These are phyloP conservation scores for Phrynocephalus guinanensis DNA, from an alignment of 2,797 vertebrate genomes.

Conservation along the genomic window DNA sequence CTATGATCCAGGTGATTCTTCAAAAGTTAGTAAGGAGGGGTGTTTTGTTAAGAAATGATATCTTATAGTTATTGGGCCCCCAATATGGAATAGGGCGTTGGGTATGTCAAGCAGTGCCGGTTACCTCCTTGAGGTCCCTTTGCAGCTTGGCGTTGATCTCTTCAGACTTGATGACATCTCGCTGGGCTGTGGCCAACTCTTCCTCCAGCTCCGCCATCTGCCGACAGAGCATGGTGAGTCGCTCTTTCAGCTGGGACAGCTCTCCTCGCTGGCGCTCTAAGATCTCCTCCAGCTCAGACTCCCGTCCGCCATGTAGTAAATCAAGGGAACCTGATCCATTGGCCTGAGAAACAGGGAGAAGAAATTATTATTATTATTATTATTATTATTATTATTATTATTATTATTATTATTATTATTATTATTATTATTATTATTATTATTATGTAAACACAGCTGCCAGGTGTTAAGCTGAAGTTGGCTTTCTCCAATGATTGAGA, in stretches of 20 bases:
- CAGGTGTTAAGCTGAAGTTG: too few relatives aligned
- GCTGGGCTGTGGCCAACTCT: constrained; percentile 88
- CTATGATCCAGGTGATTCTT: neutral
- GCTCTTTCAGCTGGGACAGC: constrained; percentile 89
- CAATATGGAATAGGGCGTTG: neutral
- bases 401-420: too few relatives aligned
- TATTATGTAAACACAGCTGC: too few relatives aligned
- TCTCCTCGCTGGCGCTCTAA: constrained; percentile 88
- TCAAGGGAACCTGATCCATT: constrained; percentile 79
- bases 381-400: too few relatives aligned
- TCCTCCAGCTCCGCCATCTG: constrained; percentile 94
- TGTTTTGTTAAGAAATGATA: neutral
- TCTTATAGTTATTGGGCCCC: neutral
- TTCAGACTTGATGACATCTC: constrained; percentile 90
- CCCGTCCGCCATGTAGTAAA: constrained; percentile 76
- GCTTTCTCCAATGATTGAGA: too few relatives aligned
- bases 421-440: too few relatives aligned
- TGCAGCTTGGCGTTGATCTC: constrained; percentile 91
- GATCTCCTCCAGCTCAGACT: constrained; percentile 80
- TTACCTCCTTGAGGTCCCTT: constrained; percentile 91
- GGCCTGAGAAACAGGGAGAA: constrained; percentile 27
- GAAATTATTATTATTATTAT: neutral
- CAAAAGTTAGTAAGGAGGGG: neutral
- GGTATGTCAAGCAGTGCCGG: constrained; percentile 35
- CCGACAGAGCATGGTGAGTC: constrained; percentile 89